Percentiles rank a stretch among this genome's conserved stretches.
Evolutionary conservation across 2,888 invertebrate species (phyloP).

Genomic region (Nyleta sp.): DNA sequence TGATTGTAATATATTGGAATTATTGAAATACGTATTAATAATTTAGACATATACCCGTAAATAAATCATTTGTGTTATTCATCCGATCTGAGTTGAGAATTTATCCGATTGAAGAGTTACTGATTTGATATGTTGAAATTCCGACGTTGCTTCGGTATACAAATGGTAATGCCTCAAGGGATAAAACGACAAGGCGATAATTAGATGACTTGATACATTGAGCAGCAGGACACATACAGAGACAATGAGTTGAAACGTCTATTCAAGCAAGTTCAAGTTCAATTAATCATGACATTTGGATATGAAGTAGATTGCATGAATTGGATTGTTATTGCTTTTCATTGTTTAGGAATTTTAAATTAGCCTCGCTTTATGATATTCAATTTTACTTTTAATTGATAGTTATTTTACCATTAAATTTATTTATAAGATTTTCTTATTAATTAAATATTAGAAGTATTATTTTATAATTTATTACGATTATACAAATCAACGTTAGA

Average conservation of each 20-base stretch:
- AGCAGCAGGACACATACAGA: conserved; percentile 43
- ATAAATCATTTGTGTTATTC: no score
- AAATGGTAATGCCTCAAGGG: conserved; percentile 50
- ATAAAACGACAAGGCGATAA: conserved; percentile 55
- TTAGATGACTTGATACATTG: conserved; percentile 53
- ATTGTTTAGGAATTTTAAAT: no score
- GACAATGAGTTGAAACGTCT: conserved; percentile 26
- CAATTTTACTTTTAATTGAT: no score
- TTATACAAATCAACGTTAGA: no score
- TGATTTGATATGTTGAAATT: conserved; percentile 47
- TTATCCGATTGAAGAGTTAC: conserved; percentile 36
- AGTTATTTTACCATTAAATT: no score
- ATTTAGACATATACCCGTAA: no score
- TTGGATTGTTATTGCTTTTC: conserved; percentile 8
- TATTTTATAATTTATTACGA: no score
- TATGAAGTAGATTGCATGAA: not conserved
- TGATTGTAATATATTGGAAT: no score
- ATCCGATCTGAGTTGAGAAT: conserved; percentile 3
- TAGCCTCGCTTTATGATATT: no score
- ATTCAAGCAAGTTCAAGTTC: conserved; percentile 47
- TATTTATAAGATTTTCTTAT: no score
- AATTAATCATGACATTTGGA: conserved; percentile 35
- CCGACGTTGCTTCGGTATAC: conserved; percentile 20
- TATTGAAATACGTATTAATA: no score
- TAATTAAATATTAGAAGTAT: no score